Evolutionary conservation across 2,113 vertebrate species (phyloP).

Genomic region (Trematocara zebra): DNA sequence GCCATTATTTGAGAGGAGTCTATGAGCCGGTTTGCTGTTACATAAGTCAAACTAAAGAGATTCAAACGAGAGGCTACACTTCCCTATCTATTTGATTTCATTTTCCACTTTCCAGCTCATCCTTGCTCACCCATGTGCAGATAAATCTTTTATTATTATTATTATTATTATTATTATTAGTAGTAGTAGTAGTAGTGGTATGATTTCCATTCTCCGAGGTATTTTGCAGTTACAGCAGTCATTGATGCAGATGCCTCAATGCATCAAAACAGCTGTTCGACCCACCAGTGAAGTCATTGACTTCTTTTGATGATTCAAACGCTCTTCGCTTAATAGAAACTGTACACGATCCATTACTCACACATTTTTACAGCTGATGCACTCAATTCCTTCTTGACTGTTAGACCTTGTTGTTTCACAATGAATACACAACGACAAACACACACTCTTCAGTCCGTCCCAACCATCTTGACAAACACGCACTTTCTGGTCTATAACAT

Average conservation of each 20-base stretch:
- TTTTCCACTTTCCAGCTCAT: background rate
- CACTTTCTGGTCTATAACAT: background rate
- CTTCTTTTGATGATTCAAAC: background rate
- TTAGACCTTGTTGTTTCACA: background rate
- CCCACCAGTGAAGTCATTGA: background rate
- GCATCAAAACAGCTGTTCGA: constrained; percentile 11
- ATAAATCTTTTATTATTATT: background rate
- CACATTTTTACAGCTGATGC: background rate
- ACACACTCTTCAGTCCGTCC: background rate
- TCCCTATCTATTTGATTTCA: constrained; percentile 1
- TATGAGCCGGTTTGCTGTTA: background rate
- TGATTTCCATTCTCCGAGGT: background rate
- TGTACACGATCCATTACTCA: background rate
- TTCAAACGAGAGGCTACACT: background rate
- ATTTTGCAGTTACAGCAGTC: background rate
- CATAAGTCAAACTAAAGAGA: background rate
- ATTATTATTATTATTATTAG: background rate
- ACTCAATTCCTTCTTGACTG: background rate
- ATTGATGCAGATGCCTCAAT: background rate
- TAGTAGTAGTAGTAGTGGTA: background rate
- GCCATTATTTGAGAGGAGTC: background rate
- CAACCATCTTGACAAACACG: background rate
- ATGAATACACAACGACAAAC: background rate
- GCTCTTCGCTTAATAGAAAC: background rate
- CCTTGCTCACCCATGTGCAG: background rate